Conservation (phyloP, 2,888 invertebrate species). For the Lagria hirta region DNA sequence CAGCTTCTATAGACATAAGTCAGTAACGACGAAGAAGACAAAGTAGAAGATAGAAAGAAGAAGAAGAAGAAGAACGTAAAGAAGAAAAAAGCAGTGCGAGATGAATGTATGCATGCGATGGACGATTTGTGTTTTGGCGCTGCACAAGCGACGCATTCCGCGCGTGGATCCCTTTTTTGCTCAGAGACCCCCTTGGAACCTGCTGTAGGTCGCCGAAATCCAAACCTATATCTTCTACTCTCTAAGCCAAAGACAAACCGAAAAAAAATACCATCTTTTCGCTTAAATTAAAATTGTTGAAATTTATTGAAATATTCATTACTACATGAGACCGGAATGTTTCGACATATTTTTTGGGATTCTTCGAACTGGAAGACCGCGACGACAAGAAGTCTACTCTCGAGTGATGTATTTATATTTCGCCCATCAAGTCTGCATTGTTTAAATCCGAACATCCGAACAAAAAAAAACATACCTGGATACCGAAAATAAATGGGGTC, state of each 20-base stretch:
- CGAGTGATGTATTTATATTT: slow-evolving; percentile 40
- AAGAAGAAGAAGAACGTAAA: too few relatives aligned
- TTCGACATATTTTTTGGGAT: slow-evolving; percentile 41
- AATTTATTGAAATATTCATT: slow-evolving; percentile 54
- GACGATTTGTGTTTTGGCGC: slow-evolving; percentile 55
- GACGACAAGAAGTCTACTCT: slow-evolving; percentile 28
- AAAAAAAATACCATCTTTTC: too few relatives aligned
- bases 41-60: too few relatives aligned
- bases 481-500: too few relatives aligned
- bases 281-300: slow-evolving; percentile 48
- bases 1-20: slow-evolving; percentile 48
- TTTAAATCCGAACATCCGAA: slow-evolving; percentile 1
- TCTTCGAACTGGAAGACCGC: slow-evolving; percentile 35
- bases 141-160: slow-evolving; percentile 51
- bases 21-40: slow-evolving; percentile 39
- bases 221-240: too few relatives aligned
- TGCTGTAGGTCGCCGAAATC: slow-evolving; percentile 28
- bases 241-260: too few relatives aligned
- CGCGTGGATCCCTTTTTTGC: slow-evolving; percentile 44
- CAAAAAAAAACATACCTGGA: too few relatives aligned
- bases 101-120: slow-evolving; percentile 52
- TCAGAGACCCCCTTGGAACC: slow-evolving; percentile 32
- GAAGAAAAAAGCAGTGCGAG: slow-evolving; percentile 50
- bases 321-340: slow-evolving; percentile 49
- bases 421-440: slow-evolving; percentile 17